Evolutionary conservation across 2,113 vertebrate species (phyloP).

Genomic region (Gymnogyps californianus): DNA sequence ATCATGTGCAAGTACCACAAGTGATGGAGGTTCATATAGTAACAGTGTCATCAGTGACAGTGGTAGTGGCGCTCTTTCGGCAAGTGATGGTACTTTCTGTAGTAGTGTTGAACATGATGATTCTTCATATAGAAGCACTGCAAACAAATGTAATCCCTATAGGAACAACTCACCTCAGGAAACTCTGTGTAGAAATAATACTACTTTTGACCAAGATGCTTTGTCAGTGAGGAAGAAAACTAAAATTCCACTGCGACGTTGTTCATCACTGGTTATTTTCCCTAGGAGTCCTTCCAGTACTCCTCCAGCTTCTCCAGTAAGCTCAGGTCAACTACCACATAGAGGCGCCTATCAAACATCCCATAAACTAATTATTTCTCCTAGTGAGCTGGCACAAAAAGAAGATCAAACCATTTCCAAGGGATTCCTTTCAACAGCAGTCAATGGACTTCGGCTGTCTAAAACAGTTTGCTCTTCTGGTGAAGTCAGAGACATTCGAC

Average conservation of each 20-base stretch:
- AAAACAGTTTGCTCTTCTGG: constrained; percentile 68
- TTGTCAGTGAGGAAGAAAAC: constrained; percentile 64
- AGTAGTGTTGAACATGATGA: not conserved
- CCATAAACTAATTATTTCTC: constrained; percentile 74
- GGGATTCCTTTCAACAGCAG: constrained; percentile 78
- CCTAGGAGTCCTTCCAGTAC: constrained; percentile 88
- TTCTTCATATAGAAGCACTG: not conserved
- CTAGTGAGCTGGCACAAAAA: constrained; percentile 66
- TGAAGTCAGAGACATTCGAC: constrained; percentile 78
- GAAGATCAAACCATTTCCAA: constrained; percentile 71
- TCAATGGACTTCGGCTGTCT: constrained; percentile 80
- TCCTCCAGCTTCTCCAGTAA: constrained; percentile 85
- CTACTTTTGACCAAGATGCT: constrained; percentile 79
- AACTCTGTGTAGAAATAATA: constrained; percentile 73
- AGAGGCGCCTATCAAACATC: constrained; percentile 77
- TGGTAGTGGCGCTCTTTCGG: constrained; percentile 45
- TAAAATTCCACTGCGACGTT: constrained; percentile 85
- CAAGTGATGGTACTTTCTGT: constrained; percentile 33
- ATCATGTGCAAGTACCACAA: constrained; percentile 72
- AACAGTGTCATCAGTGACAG: constrained; percentile 77
- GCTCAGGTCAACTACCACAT: constrained; percentile 63
- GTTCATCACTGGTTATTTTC: constrained; percentile 93
- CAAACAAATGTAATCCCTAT: constrained; percentile 26
- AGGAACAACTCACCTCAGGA: constrained; percentile 75
- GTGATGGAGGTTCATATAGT: constrained; percentile 81